Conservation (phyloP, 2,797 vertebrate genomes). For the Chaunax sp. region DNA sequence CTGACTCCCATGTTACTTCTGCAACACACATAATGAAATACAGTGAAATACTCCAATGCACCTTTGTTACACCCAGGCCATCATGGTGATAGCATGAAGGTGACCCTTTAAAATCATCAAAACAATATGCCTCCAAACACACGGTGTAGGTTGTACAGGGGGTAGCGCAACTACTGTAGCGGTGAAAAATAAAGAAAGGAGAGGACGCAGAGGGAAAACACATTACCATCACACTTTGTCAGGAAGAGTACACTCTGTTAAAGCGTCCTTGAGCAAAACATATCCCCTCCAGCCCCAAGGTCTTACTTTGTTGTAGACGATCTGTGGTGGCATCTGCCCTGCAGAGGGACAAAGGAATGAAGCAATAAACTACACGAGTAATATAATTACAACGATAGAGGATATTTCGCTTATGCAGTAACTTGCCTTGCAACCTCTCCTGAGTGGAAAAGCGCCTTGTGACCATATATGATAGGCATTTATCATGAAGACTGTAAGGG, state of each 20-base stretch:
- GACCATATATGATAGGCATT: constrained; percentile 1
- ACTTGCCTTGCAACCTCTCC: neutral
- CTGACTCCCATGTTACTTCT: constrained; percentile 7
- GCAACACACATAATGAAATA: constrained; percentile 3
- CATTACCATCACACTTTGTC: constrained; percentile 2
- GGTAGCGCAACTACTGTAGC: too few species aligned
- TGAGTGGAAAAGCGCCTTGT: neutral
- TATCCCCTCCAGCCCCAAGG: neutral
- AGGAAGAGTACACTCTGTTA: neutral
- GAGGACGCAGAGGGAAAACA: neutral
- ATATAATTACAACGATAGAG: neutral
- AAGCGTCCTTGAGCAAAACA: constrained; percentile 8
- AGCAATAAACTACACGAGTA: neutral
- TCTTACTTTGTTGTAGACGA: neutral
- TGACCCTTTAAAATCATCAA: constrained; percentile 13
- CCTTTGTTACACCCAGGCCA: neutral
- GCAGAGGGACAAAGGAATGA: neutral
- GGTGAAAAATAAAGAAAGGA: neutral
- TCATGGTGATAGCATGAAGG: neutral
- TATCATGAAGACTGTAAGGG: neutral
- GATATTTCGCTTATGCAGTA: neutral
- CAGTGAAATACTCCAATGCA: neutral
- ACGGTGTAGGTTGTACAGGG: neutral
- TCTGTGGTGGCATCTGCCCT: neutral
- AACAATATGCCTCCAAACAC: neutral